Base-by-base conservation (phyloP, 2,888 invertebrate species). In the Thymelicus sylvestris region DNA sequence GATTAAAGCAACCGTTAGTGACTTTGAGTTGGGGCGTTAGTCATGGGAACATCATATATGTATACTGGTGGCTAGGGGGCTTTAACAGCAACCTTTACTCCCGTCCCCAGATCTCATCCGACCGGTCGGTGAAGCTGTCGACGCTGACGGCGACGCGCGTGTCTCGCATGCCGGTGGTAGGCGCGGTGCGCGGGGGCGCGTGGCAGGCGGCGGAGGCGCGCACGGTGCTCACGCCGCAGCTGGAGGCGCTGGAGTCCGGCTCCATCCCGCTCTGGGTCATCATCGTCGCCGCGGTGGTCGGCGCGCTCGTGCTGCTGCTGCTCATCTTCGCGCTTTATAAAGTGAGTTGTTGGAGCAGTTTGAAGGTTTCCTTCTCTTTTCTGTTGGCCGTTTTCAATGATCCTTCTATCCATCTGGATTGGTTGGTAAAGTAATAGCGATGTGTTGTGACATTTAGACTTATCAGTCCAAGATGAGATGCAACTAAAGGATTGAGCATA, bases 251-350 rank as follows among this genome's bases (percentile, higher is more conserved):
- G 66, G 95, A 95, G n/a, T 95, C 96, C 75, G 96, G 95, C 73
- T 84, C 96, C 67, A 96, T 98, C 44, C 97, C 98, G 0, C 94
- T 98, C 66, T 98, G 98, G 98, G 96, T 97, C 59, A 96, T 98
- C 66, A 95, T 98, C 3, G 90, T 98, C 72, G 97, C 98, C 0
- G 97, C 97, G 0, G 95, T 97, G 73, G 96, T 96, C 4, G 98
- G 98, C 6, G 96, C 97, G 0, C 88, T 97, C 47, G 95, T 98
- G 73, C 92, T 98, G 60, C 90, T 98, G 74, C 89, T 98, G 73
- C 94, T 98, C 61, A 96, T 98, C 77, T 96, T 96, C 84, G 89
- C 96, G 67, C 93, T 98, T 0, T 97, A 97, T 85, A 98, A 97
- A 95, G 98, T 98, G 86, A 92, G 79, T 71, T 48, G 39, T 24